Percentiles rank a stretch among this genome's conserved stretches.
Evolutionary conservation across 2,888 invertebrate genomes (phyloP).

Genomic region (Drosophila mimica): DNA sequence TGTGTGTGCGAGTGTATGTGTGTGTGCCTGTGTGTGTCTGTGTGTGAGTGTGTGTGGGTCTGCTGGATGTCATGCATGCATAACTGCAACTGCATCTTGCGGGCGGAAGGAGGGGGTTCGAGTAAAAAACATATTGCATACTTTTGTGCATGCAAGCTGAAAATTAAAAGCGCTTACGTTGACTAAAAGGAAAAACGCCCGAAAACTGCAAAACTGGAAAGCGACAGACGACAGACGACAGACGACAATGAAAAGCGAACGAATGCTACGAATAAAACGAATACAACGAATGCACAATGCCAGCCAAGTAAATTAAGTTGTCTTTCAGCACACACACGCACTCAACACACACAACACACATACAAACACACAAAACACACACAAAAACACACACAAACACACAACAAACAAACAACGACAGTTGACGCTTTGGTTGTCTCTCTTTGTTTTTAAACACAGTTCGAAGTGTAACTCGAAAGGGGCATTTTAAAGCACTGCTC

Average conservation of each 20-base stretch:
- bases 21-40: constrained; percentile 20
- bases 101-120: neutral
- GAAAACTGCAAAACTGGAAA: constrained; percentile 25
- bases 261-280: constrained; percentile 46
- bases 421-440: constrained; percentile 27
- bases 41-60: constrained; percentile 18
- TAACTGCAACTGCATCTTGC: constrained; percentile 60
- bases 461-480: neutral
- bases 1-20: constrained; percentile 24
- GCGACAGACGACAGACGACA: constrained; percentile 4
- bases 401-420: constrained; percentile 18
- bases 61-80: constrained; percentile 72
- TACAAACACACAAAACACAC: constrained; percentile 6
- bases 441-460: constrained; percentile 4
- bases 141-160: constrained; percentile 81
- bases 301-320: constrained; percentile 66
- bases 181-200: constrained; percentile 52
- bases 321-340: constrained; percentile 41
- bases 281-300: constrained; percentile 52
- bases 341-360: neutral
- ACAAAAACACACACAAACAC: constrained; percentile 11
- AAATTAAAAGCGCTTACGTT: constrained; percentile 80
- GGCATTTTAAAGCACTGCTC: neutral
- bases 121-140: constrained; percentile 76
- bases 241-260: constrained; percentile 57